Evolutionary conservation across 1,140 invertebrate genomes (phyloP).

Genomic region (Apis laboriosa): DNA sequence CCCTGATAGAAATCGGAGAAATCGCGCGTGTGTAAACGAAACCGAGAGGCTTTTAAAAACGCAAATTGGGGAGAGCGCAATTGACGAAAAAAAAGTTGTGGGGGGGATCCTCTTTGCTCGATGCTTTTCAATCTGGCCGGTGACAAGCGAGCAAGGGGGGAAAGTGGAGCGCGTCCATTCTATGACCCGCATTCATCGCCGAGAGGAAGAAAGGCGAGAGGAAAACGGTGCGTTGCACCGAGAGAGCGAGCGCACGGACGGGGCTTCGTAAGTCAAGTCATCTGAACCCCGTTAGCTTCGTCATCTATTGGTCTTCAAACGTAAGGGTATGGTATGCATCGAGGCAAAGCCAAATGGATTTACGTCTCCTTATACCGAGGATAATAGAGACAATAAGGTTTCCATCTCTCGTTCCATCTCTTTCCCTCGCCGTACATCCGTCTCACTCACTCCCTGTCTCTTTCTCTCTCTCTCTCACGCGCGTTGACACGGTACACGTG

Average conservation of each 20-base stretch:
- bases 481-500: conserved; percentile 41
- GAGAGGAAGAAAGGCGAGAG: conserved; percentile 19
- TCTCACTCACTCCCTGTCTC: not conserved
- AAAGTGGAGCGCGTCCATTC: conserved; percentile 44
- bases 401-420: conserved; percentile 59
- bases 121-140: not conserved
- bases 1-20: no score
- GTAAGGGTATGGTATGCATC: conserved; percentile 38
- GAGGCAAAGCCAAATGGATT: conserved; percentile 64
- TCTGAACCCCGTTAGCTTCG: conserved; percentile 71
- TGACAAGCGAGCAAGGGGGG: not conserved
- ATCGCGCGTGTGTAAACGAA: no score
- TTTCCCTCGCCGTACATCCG: conserved; percentile 57
- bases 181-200: conserved; percentile 41
- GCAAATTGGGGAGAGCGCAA: no score
- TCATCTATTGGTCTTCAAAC: conserved; percentile 69
- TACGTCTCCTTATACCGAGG: conserved; percentile 67
- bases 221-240: conserved; percentile 48
- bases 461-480: not conserved
- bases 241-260: conserved; percentile 14
- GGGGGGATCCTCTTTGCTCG: no score
- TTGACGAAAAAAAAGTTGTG: no score
- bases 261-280: conserved; percentile 75
- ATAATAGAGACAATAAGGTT: conserved; percentile 73
- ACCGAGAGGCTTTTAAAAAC: no score